Percentiles rank a stretch among this genome's conserved stretches.
These are phyloP conservation scores for Chiridota heheva DNA, from an alignment of 35 echinoderm and acorn worm species.

Conservation along the genomic window DNA sequence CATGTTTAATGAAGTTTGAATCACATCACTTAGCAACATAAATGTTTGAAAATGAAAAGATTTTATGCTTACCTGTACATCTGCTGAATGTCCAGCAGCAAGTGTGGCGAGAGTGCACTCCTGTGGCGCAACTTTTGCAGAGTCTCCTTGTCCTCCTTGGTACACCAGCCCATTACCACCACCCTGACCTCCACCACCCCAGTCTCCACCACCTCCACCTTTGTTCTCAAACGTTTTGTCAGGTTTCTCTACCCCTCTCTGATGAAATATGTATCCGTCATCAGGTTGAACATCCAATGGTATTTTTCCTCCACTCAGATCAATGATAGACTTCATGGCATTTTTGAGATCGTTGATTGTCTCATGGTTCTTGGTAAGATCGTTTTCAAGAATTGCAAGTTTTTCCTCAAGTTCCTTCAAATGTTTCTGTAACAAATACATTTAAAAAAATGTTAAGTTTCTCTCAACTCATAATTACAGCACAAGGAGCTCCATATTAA, in stretches of 20 bases:
- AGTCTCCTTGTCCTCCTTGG: constrained; percentile 28
- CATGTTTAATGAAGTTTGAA: background rate
- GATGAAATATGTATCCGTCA: background rate
- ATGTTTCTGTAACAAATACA: constrained; percentile 76
- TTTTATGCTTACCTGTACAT: constrained; percentile 71
- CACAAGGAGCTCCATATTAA: too few relatives aligned
- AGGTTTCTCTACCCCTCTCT: background rate
- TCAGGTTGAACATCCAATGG: background rate
- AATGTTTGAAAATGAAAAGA: background rate
- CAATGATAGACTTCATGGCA: constrained; percentile 65
- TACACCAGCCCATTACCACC: background rate
- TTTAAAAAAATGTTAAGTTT: too few relatives aligned
- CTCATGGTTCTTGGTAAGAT: constrained; percentile 66
- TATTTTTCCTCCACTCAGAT: constrained; percentile 21
- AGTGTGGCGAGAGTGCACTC: constrained; percentile 81
- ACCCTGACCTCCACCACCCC: background rate
- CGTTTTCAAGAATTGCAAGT: constrained; percentile 58
- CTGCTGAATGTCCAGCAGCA: constrained; percentile 68
- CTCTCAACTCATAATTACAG: too few relatives aligned
- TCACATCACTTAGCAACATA: background rate
- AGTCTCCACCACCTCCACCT: background rate
- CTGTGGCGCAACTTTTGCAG: constrained; percentile 56
- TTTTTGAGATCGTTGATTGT: constrained; percentile 72
- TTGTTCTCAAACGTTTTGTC: background rate
- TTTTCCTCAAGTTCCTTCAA: constrained; percentile 56